phyloP scores from a whole-genome alignment of 1,140 invertebrate genomes.

The Monomorium pharaonis region DNA sequence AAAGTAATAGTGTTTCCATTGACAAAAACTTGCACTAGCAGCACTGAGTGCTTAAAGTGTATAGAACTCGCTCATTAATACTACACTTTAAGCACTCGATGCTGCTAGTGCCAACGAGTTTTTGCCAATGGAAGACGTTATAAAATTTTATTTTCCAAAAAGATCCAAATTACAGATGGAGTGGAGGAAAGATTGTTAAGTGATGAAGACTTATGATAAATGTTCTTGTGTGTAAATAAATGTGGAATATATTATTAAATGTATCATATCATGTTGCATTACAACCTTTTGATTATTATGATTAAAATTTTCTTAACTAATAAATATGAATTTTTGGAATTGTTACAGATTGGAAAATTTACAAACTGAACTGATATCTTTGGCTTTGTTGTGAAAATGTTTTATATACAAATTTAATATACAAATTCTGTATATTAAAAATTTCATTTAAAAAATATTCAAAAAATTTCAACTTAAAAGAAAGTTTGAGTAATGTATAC shows the following conservation, averaged over 20 bases:
- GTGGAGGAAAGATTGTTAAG: background rate
- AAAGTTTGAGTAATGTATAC: background rate
- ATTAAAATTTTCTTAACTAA: background rate
- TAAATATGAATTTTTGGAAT: background rate
- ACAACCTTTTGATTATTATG: background rate
- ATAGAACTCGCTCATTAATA: no score
- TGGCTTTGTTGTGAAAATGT: background rate
- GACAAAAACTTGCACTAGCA: no score
- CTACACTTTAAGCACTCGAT: no score
- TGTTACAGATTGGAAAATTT: background rate
- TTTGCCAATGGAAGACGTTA: no score
- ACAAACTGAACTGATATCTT: background rate
- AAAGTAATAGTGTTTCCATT: no score
- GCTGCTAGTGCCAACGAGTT: no score
- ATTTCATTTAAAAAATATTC: no score
- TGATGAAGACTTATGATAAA: background rate
- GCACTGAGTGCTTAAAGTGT: no score
- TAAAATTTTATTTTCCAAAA: no score
- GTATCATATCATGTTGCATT: background rate
- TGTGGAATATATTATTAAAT: background rate
- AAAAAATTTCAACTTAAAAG: no score
- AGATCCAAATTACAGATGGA: no score
- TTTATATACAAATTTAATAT: background rate
- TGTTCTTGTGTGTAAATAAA: background rate
- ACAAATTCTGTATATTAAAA: background rate